Evolutionary conservation across 2,797 vertebrate species (phyloP).

Genomic region (Corythornis leucogaster): DNA sequence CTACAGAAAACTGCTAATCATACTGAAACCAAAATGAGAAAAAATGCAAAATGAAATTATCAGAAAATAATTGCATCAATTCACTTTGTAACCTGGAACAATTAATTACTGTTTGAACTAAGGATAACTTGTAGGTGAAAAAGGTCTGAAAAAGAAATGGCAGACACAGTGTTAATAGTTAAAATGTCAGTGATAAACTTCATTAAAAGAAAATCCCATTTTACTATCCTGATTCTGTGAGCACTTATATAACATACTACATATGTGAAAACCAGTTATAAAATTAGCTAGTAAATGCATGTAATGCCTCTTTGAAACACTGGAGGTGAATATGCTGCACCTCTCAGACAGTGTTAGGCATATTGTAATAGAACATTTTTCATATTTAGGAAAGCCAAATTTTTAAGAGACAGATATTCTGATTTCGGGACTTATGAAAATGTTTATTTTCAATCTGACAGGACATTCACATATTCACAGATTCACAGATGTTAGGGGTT

Average conservation of each 20-base stretch:
- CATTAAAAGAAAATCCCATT: neutral
- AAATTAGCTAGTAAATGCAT: neutral
- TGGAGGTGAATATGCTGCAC: neutral
- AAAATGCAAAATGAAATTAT: constrained; percentile 8
- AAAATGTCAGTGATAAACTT: neutral
- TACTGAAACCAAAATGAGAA: neutral
- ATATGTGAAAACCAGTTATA: constrained; percentile 17
- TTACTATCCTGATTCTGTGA: neutral
- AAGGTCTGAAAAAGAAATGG: neutral
- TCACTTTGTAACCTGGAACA: constrained; percentile 24
- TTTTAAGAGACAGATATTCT: neutral
- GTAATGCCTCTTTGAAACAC: neutral
- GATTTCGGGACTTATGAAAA: neutral
- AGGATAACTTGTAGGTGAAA: constrained; percentile 15
- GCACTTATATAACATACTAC: neutral
- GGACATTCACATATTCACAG: neutral
- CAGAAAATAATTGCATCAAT: constrained; percentile 31
- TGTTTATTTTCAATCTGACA: neutral
- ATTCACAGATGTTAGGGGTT: no score
- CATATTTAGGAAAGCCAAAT: neutral
- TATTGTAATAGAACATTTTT: neutral
- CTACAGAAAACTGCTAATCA: neutral
- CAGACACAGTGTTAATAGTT: constrained; percentile 24
- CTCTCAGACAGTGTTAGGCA: neutral
- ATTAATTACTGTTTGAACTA: constrained; percentile 36